These are phyloP conservation scores for Ophiothrix spiculata DNA, from an alignment of 35 echinoderm and acorn worm species.

Conservation along the genomic window DNA sequence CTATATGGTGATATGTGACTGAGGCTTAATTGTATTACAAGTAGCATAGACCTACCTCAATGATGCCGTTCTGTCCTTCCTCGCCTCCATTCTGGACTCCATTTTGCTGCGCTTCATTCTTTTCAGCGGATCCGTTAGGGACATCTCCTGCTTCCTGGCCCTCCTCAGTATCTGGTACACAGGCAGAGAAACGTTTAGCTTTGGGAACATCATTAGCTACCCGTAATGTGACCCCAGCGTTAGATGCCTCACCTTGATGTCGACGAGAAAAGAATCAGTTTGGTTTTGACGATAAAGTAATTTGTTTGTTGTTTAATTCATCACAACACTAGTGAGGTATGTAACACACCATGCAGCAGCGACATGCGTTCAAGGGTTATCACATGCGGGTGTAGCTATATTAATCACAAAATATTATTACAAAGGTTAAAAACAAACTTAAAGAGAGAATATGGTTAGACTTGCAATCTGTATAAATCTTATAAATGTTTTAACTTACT, in stretches of 20 bases:
- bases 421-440: too few relatives aligned
- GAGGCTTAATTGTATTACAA: too few relatives aligned
- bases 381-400: not conserved
- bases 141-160: not conserved
- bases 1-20: too few relatives aligned
- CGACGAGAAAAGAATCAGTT: not conserved
- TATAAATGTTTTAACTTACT: too few relatives aligned
- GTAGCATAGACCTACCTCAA: slow-evolving; percentile 18
- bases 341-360: not conserved
- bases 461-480: too few relatives aligned
- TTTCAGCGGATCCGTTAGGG: not conserved
- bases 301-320: not conserved
- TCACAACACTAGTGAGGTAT: not conserved
- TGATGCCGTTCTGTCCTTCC: not conserved
- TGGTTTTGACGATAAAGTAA: not conserved
- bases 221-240: not conserved
- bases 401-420: too few relatives aligned
- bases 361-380: not conserved
- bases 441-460: not conserved
- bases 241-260: not conserved
- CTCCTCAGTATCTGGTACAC: not conserved
- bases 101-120: slow-evolving; percentile 21
- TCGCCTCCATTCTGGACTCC: slow-evolving; percentile 14
- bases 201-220: not conserved
- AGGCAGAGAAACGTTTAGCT: not conserved